Percentiles rank a stretch among this genome's conserved stretches.
Evolutionary conservation across 2,797 vertebrate species (phyloP).

Genomic region (Sebastes hubbsi): DNA sequence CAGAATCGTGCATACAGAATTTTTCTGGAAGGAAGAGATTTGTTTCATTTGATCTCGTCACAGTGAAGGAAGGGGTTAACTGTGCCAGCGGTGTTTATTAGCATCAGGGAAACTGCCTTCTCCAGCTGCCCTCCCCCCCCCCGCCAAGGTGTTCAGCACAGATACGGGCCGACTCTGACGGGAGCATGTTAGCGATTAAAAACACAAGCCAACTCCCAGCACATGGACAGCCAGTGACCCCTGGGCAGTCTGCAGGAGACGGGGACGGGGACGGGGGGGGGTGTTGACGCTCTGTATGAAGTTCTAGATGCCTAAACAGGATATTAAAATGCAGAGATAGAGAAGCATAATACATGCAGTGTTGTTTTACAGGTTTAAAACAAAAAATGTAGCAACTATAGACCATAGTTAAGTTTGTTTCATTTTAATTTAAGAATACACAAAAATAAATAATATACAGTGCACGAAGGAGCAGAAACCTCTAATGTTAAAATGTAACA

Average conservation of each 20-base stretch:
- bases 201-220: constrained; percentile 19
- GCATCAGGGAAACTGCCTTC: constrained; percentile 29
- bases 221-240: constrained; percentile 19
- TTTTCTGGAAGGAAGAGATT: constrained; percentile 20
- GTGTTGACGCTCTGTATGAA: background rate
- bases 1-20: background rate
- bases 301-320: background rate
- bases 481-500: too few relatives aligned
- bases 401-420: too few relatives aligned
- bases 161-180: constrained; percentile 48
- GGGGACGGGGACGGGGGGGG: too few relatives aligned
- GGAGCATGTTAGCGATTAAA: constrained; percentile 33
- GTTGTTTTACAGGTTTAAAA: background rate
- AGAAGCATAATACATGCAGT: background rate
- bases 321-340: background rate
- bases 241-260: constrained; percentile 2
- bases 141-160: constrained; percentile 52
- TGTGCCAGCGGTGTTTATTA: constrained; percentile 23
- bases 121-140: constrained; percentile 11
- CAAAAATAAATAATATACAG: too few relatives aligned
- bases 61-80: constrained; percentile 34
- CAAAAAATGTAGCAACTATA: background rate
- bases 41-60: constrained; percentile 34
- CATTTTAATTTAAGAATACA: too few relatives aligned
- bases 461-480: too few relatives aligned